Base-by-base conservation (phyloP, 2,888 invertebrate species). In the Agrochola litura region DNA sequence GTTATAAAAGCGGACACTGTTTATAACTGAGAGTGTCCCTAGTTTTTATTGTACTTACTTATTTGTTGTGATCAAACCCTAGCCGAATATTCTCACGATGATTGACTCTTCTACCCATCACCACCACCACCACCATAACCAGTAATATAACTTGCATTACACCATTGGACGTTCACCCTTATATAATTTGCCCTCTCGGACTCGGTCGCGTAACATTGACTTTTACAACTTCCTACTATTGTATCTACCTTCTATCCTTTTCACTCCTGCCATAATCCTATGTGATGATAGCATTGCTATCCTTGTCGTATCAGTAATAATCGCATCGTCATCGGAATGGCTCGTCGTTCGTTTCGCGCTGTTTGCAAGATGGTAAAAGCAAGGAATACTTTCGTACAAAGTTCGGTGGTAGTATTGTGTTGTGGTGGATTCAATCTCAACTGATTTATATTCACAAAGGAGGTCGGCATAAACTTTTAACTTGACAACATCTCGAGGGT, bases 121-220 rank as follows among this genome's bases (percentile, higher is more conserved):
- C 37, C 37, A 37, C 37, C 37, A 37, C 37, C 37, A 37, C 37
- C 37, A 37, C 37, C 4, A 4, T 49, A 52, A 74, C 25, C 25
- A 70, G 43, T 60, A 30, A 22, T 9, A 30, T 22, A 25, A 64
- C 60, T 54, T 30, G 25, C 60, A 46, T 76, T 79, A 77, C 81
- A 22, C 2, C 54, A 77, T 52, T 79, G 68, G 54, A 65, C 41
- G n/a, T 22, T 10, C 52, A 73, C 74, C 83, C 71, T 76, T 65
- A 76, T 63, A 68, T 76, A 52, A 76, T 64, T 73, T 65, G 76
- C 77, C 73, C 84, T 73, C 76, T 82, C 79, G 82, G 76, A 82
- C 79, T 78, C 83, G 63, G 80, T 81, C 80, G 85, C 82, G 76
- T 88, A 86, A 80, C 88, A 87, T 87, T 88, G 82, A 84, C 88